phyloP scores from a whole-genome alignment of 2,888 invertebrate species.

The Napeogenes inachia region DNA sequence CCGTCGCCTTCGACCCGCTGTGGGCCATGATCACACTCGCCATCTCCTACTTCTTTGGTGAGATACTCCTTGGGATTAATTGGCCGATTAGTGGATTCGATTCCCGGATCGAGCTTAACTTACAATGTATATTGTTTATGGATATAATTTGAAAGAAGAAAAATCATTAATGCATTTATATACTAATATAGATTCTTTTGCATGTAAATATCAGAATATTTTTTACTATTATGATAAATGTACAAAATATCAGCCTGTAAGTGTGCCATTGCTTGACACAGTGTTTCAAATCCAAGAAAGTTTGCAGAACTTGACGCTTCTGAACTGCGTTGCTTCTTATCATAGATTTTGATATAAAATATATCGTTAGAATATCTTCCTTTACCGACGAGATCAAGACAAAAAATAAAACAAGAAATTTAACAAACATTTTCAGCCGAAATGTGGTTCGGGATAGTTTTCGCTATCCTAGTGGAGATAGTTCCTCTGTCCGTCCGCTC shows the following conservation, averaged over 20 bases:
- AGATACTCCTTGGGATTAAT: conserved; percentile 37
- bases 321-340: too few species aligned
- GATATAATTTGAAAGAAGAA: too few species aligned
- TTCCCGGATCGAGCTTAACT: too few species aligned
- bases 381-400: background rate
- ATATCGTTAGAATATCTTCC: background rate
- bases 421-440: conserved; percentile 79
- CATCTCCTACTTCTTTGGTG: conserved; percentile 92
- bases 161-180: too few species aligned
- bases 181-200: too few species aligned
- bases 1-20: conserved; percentile 87
- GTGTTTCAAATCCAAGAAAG: too few species aligned
- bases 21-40: conserved; percentile 93
- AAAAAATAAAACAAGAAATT: background rate
- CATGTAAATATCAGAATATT: too few species aligned
- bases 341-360: background rate
- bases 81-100: background rate
- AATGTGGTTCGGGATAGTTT: conserved; percentile 96
- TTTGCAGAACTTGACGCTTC: too few species aligned
- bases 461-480: conserved; percentile 92
- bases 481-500: conserved; percentile 89
- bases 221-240: too few species aligned
- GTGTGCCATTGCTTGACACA: too few species aligned
- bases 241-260: too few species aligned
- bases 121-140: too few species aligned